These are phyloP conservation scores for Melanostigma gelatinosum DNA, from an alignment of 2,113 vertebrate genomes.

Conservation along the genomic window DNA sequence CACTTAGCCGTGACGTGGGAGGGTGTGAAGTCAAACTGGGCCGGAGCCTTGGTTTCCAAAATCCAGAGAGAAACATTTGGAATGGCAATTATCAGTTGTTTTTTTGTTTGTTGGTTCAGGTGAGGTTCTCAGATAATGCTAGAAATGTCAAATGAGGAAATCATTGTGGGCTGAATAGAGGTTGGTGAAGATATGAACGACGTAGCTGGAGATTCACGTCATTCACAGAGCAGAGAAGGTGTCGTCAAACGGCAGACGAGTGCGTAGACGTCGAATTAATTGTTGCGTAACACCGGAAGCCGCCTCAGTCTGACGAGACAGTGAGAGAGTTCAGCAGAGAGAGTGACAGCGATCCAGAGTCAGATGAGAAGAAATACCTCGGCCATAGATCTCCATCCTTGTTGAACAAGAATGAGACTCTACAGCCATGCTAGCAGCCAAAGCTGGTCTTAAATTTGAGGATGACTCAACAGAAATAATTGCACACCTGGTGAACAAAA, in stretches of 20 bases:
- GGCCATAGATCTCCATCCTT: background rate
- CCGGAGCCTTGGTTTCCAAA: background rate
- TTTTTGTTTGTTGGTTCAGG: background rate
- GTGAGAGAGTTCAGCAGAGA: conserved; percentile 9
- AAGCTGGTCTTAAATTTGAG: too few relatives aligned
- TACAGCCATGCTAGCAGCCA: too few relatives aligned
- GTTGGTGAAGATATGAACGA: background rate
- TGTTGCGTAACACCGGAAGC: conserved; percentile 32
- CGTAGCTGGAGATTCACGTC: conserved; percentile 12
- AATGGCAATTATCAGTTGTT: background rate
- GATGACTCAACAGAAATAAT: too few relatives aligned
- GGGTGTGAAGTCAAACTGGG: background rate
- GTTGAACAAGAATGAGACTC: too few relatives aligned
- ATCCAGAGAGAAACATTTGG: background rate
- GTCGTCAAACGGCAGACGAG: conserved; percentile 31
- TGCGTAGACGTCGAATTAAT: conserved; percentile 44
- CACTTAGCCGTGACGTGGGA: conserved; percentile 8
- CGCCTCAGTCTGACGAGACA: conserved; percentile 19
- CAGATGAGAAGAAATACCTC: background rate
- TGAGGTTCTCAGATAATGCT: background rate
- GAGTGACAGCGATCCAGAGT: background rate
- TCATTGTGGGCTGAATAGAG: background rate
- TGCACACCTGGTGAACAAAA: too few relatives aligned
- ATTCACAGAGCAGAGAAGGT: conserved; percentile 7
- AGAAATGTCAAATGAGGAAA: background rate